Evolutionary conservation across 23 tunicate genomes (phyloP).

Genomic region (Trididemnum clinides): DNA sequence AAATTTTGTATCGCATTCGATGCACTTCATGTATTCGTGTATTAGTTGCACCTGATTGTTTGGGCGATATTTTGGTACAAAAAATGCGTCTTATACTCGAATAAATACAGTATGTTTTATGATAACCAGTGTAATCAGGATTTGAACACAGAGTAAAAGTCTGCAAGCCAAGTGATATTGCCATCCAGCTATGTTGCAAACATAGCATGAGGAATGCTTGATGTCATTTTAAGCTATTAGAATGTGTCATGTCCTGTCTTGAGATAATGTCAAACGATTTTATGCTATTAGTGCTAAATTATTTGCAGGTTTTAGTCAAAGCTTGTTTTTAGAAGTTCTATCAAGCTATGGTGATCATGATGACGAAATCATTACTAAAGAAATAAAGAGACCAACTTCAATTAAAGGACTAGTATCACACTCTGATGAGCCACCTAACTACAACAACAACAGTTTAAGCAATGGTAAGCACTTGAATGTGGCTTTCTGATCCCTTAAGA

Average conservation of each 20-base stretch:
- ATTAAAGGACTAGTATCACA: background rate
- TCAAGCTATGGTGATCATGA: conserved; percentile 43
- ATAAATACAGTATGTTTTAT: no score
- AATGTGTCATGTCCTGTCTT: background rate
- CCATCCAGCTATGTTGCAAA: no score
- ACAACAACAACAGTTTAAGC: background rate
- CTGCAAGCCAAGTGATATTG: no score
- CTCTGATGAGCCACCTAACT: background rate
- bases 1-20: no score
- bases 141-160: no score
- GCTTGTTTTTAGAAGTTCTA: background rate
- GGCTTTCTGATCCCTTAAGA: background rate
- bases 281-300: background rate
- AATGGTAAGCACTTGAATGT: background rate
- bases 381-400: background rate
- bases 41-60: no score
- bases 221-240: background rate
- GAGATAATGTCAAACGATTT: background rate
- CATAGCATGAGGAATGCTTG: background rate
- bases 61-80: no score
- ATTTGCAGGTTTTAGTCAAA: no score
- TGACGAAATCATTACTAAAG: background rate
- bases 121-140: no score
- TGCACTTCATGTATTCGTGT: no score
- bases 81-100: no score